Evolutionary conservation across 2,113 vertebrate species (phyloP), one percentile per base, ranked within the genome.

Genomic region (Gasterosteus aculeatus): DNA sequence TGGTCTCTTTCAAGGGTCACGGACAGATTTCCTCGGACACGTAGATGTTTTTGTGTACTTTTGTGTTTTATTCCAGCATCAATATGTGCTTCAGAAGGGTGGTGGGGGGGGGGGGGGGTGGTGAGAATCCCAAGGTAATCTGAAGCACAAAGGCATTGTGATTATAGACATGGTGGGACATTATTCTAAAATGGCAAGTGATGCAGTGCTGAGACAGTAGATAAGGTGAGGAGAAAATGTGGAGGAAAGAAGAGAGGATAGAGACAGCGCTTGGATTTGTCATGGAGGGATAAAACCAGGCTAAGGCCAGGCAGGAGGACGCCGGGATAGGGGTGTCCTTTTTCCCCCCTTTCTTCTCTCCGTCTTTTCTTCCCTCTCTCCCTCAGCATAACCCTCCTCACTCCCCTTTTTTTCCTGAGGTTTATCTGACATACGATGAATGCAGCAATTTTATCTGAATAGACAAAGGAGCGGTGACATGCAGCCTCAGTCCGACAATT

Each of bases 401-500:
- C 80, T 83, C 78, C 65, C 22, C 58, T 85, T 85, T 89, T 76
- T 54, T 85, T 84, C 88, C 88, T 91, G 76, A 90, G 91, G 82
- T 94, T 94, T 93, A 94, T 94, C 93, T 94, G 92, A 93, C 89
- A 89, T 79, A 90, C 92, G 84, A 93, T 92, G 93, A 93, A 94
- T 93, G 91, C 90, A 74, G 90, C 90, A 91, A 83, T 93, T 94
- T 94, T 93, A 94, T 92, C 89, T 92, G 92, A 93, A 92, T 92
- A 92, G 92, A 93, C 93, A 92, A 94, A 94, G 92, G 82, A 88
- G 71, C 84, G 38, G 87, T 91, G 92, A 93, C 87, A 91, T 86
- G 88, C 85, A 89, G 88, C 81, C 78, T 82, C 81, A 75, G 89
- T 88, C 85, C 86, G 87, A 88, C 84, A 82, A 87, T 88, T 90